Percentiles rank a stretch among this genome's conserved stretches.
Conservation (phyloP, 2,797 vertebrate genomes). For the Chaetophractus vellerosus region DNA sequence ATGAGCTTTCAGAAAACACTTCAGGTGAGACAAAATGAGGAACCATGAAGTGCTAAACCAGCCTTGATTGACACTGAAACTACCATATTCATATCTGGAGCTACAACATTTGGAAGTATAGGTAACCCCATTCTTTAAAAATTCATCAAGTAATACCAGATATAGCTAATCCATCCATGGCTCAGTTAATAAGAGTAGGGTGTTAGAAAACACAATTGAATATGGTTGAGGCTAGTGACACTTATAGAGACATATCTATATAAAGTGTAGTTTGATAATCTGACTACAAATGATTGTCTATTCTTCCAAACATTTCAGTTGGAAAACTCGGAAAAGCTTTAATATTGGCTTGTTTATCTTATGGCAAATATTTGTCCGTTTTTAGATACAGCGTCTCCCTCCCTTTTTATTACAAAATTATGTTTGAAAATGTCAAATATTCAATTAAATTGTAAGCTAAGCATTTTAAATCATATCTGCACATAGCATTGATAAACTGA, state of each 20-base stretch:
- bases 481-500: not conserved
- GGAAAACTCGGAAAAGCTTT: not conserved
- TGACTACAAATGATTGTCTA: not conserved
- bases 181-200: not conserved
- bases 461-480: not conserved
- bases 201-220: slow-evolving; percentile 7
- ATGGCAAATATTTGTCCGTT: not conserved
- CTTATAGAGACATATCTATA: not conserved
- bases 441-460: not conserved
- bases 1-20: not conserved
- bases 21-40: not conserved
- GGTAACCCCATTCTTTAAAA: not conserved
- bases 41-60: not conserved
- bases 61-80: not conserved
- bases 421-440: not conserved
- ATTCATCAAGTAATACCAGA: not conserved
- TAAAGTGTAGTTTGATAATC: not conserved
- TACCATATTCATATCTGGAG: not conserved
- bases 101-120: not conserved
- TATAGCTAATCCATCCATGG: not conserved
- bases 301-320: not conserved
- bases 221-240: not conserved
- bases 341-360: not conserved
- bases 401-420: not conserved
- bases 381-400: not conserved